Evolutionary conservation across 2,888 invertebrate genomes (phyloP).

Genomic region (Vannuccia rotundouncinata): DNA sequence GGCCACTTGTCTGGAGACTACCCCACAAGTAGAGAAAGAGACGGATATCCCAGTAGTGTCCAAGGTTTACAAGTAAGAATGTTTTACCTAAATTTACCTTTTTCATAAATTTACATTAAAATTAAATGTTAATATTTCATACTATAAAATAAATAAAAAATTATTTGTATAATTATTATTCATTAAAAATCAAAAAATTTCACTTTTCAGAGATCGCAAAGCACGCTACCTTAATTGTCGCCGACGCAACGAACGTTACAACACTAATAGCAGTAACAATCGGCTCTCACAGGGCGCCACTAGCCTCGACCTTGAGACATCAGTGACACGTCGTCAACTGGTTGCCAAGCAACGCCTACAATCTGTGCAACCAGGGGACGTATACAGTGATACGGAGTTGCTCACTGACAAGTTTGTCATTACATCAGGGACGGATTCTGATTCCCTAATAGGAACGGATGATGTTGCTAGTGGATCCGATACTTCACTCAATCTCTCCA

Average conservation of each 20-base stretch:
- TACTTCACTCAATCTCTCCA: background rate
- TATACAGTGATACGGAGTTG: background rate
- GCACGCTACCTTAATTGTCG: background rate
- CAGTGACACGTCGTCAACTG: background rate
- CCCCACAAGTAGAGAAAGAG: too few relatives aligned
- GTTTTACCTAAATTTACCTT: too few relatives aligned
- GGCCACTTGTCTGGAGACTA: background rate
- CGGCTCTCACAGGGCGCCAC: background rate
- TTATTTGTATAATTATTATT: too few relatives aligned
- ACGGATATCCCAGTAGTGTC: too few relatives aligned
- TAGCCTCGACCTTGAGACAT: background rate
- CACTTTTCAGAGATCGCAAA: background rate
- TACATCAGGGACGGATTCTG: background rate
- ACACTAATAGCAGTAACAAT: background rate
- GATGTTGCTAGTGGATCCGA: background rate
- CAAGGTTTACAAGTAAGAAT: too few relatives aligned
- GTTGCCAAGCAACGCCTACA: background rate
- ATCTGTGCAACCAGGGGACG: background rate
- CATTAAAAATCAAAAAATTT: too few relatives aligned
- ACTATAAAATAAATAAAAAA: too few relatives aligned
- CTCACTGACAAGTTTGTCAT: background rate
- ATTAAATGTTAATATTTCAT: too few relatives aligned
- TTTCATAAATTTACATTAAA: too few relatives aligned
- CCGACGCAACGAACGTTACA: background rate
- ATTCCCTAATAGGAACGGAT: background rate